Percentiles rank a stretch among this genome's conserved stretches.
Conservation (phyloP, 2,113 vertebrate species). For the Nycticryphes semicollaris region DNA sequence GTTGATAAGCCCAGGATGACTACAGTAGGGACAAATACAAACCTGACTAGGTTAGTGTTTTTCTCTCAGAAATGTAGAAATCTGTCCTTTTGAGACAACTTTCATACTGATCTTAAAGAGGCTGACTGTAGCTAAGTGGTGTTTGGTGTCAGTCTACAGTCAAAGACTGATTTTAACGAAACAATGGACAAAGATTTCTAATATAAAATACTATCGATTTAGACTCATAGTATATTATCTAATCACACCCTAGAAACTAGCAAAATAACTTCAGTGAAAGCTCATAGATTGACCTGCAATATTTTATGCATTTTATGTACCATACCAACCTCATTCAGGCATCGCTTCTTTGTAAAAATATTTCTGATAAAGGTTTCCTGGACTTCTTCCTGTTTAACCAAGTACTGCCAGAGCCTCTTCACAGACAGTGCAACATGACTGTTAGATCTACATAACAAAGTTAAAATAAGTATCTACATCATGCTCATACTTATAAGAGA, state of each 20-base stretch:
- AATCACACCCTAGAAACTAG: background rate
- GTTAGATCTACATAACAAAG: constrained; percentile 77
- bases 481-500: background rate
- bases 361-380: constrained; percentile 97
- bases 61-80: background rate
- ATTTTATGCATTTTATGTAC: background rate
- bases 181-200: background rate
- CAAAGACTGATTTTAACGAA: background rate
- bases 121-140: background rate
- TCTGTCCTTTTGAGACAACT: background rate
- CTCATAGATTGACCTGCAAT: background rate
- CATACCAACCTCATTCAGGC: constrained; percentile 83
- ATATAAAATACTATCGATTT: background rate
- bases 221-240: background rate
- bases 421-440: constrained; percentile 85
- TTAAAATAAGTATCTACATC: background rate
- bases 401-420: constrained; percentile 93
- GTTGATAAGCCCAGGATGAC: background rate
- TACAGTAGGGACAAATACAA: background rate
- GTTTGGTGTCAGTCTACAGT: background rate
- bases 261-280: background rate
- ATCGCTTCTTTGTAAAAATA: constrained; percentile 92
- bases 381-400: constrained; percentile 93
- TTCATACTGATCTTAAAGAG: background rate
- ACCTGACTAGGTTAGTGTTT: background rate